Evolutionary conservation across 2,797 vertebrate species (phyloP), one percentile per base, ranked within the genome.

Genomic region (Valencia hispanica): DNA sequence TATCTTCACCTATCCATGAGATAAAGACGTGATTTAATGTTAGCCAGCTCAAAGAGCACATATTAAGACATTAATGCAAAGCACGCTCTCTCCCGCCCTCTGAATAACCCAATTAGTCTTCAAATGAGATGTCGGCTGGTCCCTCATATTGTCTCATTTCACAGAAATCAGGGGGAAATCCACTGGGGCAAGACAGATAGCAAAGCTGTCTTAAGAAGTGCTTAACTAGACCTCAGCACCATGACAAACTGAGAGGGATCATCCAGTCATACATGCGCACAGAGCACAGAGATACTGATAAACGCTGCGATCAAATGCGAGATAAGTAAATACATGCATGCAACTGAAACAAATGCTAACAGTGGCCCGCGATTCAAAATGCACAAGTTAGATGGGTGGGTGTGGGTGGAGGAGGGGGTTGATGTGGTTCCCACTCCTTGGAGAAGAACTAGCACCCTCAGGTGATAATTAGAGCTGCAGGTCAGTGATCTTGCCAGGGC

Each of bases 51-150:
- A 84, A 84, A 88, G 61, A 88, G 85, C 83, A 85, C 84, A 78
- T 72, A 88, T 91, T 91, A 92, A 89, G 82, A 59, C 84, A 86
- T 90, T 88, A 91, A 86, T 87, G 82, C 83, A 30, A 74, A 2
- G 63, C 86, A 79, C 72, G 32, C 79, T 87, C 83, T 86, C 66
- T 45, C 71, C 78, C 10, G 55, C 87, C 86, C 85, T 81, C 77
- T 68, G 73, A 89, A 86, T 84, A 84, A 93, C 86, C 81, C 86
- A 89, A 94, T 93, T 94, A 94, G 86, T 88, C 87, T 90, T 90
- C 69, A 89, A 92, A 92, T 91, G 84, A 91, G 91, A 91, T 75
- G 84, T 88, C 68, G 76, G 82, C 86, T 71, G 76, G 84, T 88
- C 77, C 79, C 75, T 87, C 75, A 80, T 88, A 89, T 87, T 86